Base-by-base conservation (phyloP, 2,888 invertebrate species). In the Nomada flava region DNA sequence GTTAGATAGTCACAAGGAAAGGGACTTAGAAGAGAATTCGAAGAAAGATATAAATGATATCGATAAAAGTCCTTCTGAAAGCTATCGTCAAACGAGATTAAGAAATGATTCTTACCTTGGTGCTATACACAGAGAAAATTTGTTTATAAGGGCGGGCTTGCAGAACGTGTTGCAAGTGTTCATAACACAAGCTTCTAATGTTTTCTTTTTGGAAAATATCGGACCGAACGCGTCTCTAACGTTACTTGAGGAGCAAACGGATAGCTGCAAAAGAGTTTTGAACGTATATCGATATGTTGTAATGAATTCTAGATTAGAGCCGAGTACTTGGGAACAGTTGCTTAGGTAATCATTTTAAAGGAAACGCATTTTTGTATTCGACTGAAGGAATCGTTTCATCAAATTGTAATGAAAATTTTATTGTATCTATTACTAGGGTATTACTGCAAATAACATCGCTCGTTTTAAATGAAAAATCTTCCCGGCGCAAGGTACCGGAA, bases 211-310 rank as follows among this genome's bases (percentile, higher is more conserved):
- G 62, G 96, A 96, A 89, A 94, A 94, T 72, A 94, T 94, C 18
- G 94, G 94, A n/a, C 93, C 94, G 29, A 90, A 89, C 75, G 93
- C 94, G 13, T 95, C 95, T 7, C 95, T 95, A n/a, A 95, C 96
- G 70, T 95, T 98, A 77, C 93, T 98, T 52, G 98, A 98, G 91
- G 98, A 98, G 92, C 98, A 98, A 94, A 98, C 98, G 0, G 99
- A 99, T 94, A 97, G 98, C 76, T 99, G 99, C 94, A 99, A 99
- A 94, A 96, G 98, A 86, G 98, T 99, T 82, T 95, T 99, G 77
- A 99, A 98, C 94, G 98, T 99, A 89, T 99, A 99, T 95, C 95
- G 99, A 86, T 98, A 98, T 92, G 98, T 99, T 96, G 99, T 99
- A 52, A 99, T 99, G 98, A 98, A 98, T 92, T 97, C 98, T 0